Evolutionary conservation across 2,797 vertebrate species (phyloP).

Genomic region (Channa striata): DNA sequence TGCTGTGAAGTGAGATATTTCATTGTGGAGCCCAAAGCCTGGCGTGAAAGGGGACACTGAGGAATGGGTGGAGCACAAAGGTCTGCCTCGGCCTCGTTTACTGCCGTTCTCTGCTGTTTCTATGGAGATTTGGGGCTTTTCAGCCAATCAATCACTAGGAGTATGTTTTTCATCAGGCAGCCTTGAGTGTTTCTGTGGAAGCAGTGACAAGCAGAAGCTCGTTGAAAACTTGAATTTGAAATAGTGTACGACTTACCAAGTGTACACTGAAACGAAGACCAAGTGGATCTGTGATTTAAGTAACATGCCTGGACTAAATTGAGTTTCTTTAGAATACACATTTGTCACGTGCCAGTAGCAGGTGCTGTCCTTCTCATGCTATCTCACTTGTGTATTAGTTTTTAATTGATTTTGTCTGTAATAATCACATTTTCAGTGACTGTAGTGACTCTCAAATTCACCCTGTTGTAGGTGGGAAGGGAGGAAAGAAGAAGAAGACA

Average conservation of each 20-base stretch:
- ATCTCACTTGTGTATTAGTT: conserved; percentile 33
- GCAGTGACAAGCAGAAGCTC: conserved; percentile 56
- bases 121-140: conserved; percentile 82
- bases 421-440: conserved; percentile 37
- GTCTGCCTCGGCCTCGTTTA: conserved; percentile 68
- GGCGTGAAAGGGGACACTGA: conserved; percentile 76
- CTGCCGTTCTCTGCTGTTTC: conserved; percentile 76
- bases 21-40: conserved; percentile 74
- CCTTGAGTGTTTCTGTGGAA: conserved; percentile 78
- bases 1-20: conserved; percentile 79
- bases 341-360: conserved; percentile 55
- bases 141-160: conserved; percentile 79
- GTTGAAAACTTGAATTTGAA: conserved; percentile 70
- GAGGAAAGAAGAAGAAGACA: conserved; percentile 99
- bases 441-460: conserved; percentile 36
- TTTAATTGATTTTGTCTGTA: conserved; percentile 57
- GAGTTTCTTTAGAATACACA: conserved; percentile 49
- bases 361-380: conserved; percentile 40
- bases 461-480: conserved; percentile 91
- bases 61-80: conserved; percentile 74
- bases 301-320: conserved; percentile 51
- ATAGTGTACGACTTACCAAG: conserved; percentile 58
- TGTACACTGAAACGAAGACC: conserved; percentile 43
- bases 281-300: conserved; percentile 57
- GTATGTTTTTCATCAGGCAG: conserved; percentile 77